A percentile compares a stretch with the other conserved stretches of the same genome.
Conservation (phyloP, 2,797 vertebrate species). For the Buceros bicornis region DNA sequence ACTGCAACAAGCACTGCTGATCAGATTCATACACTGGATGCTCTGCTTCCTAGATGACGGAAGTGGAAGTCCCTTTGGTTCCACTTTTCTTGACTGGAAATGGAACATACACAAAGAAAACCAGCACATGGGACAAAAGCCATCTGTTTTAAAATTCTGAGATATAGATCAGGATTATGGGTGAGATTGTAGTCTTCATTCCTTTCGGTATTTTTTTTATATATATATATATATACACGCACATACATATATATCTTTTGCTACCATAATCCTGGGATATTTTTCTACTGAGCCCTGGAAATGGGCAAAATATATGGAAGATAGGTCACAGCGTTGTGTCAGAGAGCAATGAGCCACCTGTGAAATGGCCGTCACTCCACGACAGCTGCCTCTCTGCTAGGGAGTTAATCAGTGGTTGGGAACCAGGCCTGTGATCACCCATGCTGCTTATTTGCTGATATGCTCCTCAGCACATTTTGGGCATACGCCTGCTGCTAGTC, state of each 20-base stretch:
- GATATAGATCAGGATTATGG: background rate
- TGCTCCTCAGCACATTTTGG: background rate
- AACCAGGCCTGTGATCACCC: background rate
- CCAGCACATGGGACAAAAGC: background rate
- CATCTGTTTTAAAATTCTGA: background rate
- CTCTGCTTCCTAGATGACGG: background rate
- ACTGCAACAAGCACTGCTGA: background rate
- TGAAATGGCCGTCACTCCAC: background rate
- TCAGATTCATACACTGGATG: background rate
- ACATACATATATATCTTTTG: background rate
- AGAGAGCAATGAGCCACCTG: background rate
- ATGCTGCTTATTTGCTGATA: background rate
- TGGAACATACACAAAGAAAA: background rate
- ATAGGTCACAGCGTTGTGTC: background rate
- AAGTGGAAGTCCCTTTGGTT: background rate
- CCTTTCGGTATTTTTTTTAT: background rate
- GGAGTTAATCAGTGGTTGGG: background rate
- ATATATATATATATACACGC: no score
- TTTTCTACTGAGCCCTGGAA: background rate
- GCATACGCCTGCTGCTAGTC: background rate
- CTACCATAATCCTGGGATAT: background rate
- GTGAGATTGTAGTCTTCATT: background rate
- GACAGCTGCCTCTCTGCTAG: background rate
- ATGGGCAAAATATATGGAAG: background rate
- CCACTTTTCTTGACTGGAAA: background rate